Conservation (phyloP, 2,888 invertebrate genomes). For the Glyphotaelius pellucidus region DNA sequence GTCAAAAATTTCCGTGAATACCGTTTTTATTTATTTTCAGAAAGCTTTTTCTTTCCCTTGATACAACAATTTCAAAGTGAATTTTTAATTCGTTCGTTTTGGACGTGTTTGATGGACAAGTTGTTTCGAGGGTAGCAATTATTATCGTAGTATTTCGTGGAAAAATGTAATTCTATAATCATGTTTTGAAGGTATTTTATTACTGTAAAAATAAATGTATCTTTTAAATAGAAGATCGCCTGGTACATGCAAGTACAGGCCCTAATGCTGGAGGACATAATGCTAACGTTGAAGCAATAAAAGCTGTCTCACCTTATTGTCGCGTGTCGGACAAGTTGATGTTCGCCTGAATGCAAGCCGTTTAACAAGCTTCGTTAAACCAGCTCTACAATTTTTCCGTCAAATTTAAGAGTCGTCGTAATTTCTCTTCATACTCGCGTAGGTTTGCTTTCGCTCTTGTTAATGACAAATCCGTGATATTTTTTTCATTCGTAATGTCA, state of each 20-base stretch:
- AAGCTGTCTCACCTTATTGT: conserved; percentile 26
- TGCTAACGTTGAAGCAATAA: background rate
- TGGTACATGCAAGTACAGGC: background rate
- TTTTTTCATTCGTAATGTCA: background rate
- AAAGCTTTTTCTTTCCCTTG: background rate
- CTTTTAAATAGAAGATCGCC: background rate
- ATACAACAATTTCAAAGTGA: background rate
- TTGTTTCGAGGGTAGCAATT: background rate
- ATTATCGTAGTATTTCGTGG: background rate
- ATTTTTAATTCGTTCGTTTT: background rate
- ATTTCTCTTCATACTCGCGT: background rate
- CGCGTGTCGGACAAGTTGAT: conserved; percentile 19
- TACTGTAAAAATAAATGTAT: background rate
- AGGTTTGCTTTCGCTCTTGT: background rate
- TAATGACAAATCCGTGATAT: background rate
- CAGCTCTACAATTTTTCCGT: background rate
- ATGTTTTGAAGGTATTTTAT: background rate
- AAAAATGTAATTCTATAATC: background rate
- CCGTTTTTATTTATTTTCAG: too few relatives aligned
- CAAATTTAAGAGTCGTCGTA: conserved; percentile 2
- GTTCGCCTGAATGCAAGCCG: conserved; percentile 35
- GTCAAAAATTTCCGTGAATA: background rate
- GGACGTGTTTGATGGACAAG: background rate
- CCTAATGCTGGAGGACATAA: background rate
- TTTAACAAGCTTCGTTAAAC: background rate